Evolutionary conservation across 2,797 vertebrate species (phyloP).

Genomic region (Gymnoscopelus braueri): DNA sequence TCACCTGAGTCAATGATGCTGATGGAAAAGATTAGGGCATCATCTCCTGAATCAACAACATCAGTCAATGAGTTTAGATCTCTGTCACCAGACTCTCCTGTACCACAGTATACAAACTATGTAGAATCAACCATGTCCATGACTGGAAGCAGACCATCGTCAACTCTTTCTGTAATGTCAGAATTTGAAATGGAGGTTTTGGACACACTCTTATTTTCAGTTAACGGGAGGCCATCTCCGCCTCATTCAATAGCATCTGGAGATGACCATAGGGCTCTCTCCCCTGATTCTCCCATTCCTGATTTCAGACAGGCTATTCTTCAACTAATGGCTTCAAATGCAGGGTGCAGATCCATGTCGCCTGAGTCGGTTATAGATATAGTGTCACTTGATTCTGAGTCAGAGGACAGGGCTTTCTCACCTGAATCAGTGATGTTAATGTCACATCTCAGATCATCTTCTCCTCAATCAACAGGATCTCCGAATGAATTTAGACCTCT

Average conservation of each 20-base stretch:
- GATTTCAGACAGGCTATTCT: slow-evolving; percentile 36
- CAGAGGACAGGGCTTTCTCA: slow-evolving; percentile 41
- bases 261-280: slow-evolving; percentile 47
- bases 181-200: slow-evolving; percentile 37
- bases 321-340: slow-evolving; percentile 19
- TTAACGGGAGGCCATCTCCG: slow-evolving; percentile 17
- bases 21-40: slow-evolving; percentile 23
- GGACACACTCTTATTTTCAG: slow-evolving; percentile 23
- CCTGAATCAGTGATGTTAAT: slow-evolving; percentile 34
- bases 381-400: slow-evolving; percentile 49
- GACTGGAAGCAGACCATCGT: slow-evolving; percentile 29
- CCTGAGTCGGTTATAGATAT: slow-evolving; percentile 53
- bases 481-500: slow-evolving; percentile 33
- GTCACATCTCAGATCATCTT: slow-evolving; percentile 46
- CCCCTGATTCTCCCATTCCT: slow-evolving; percentile 63
- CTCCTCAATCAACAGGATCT: slow-evolving; percentile 46
- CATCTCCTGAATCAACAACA: slow-evolving; percentile 43
- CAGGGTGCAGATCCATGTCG: slow-evolving; percentile 49
- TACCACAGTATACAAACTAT: slow-evolving; percentile 31
- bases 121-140: slow-evolving; percentile 16
- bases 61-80: slow-evolving; percentile 33
- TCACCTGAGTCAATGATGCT: slow-evolving; percentile 32
- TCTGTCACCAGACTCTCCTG: slow-evolving; percentile 37
- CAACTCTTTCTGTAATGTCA: slow-evolving; percentile 33
- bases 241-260: slow-evolving; percentile 48